Evolutionary conservation across 2,113 vertebrate species (phyloP), one percentile per base, ranked within the genome.

Genomic region (Myiagra hebetior): DNA sequence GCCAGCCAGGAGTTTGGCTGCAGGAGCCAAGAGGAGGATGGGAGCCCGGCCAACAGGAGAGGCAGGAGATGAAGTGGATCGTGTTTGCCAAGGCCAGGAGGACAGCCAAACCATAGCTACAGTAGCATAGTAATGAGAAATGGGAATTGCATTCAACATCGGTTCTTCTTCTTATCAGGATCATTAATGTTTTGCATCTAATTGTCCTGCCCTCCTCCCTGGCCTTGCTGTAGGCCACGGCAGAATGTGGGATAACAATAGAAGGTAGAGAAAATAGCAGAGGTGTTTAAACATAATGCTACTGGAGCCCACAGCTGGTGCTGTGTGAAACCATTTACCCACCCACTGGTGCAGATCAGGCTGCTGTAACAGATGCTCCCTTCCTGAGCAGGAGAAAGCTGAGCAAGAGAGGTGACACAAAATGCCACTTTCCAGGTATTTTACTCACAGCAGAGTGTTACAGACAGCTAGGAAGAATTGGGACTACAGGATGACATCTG

Each of bases 21-120:
- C 33, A 65, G 91, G 60, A 98, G 97, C 97, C 98, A 98, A 97
- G 92, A 92, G 52, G 28, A 94, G 89, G 86, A 89, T 95, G 96
- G 97, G 98, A 97, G 24, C 83, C 50, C 3, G 0, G 98, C 98
- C 98, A 98, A 96, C 87, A 96, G 96, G 97, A 98, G 95, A 97
- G 95, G 97, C 92, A 86, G 94, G 97, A 97, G 97, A 97, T 92
- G 97, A 97, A 97, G 93, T 96, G 86, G 86, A 77, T 94, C 2
- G 2, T 81, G 79, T 68, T 76, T 89, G 97, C 98, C 98, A 98
- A 97, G 97, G 85, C 91, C 52, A 91, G 95, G 93, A 97, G 82
- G 78, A 94, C 69, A 69, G 98, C 97, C 97, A 97, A 97, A 75
- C 93, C 95, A 92, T 80, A 95, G 95, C 96, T 89, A 82, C 89